Evolutionary conservation across 2,888 invertebrate genomes (phyloP).

Genomic region (Iselma pallidipennis): DNA sequence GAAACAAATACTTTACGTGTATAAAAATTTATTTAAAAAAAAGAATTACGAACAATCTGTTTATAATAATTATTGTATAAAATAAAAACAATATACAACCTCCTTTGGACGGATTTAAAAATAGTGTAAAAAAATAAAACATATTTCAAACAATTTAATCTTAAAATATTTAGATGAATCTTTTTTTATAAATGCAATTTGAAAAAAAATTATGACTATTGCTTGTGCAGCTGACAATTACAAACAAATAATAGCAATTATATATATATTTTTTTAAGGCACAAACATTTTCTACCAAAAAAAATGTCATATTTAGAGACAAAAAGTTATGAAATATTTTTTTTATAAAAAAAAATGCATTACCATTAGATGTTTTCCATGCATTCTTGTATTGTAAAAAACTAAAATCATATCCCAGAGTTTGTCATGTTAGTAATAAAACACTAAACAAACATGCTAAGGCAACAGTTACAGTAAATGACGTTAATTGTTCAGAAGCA

Average conservation of each 20-base stretch:
- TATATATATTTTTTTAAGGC: conserved; percentile 23
- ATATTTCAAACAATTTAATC: conserved; percentile 1
- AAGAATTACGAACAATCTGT: conserved; percentile 8
- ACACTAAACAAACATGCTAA: conserved; percentile 23
- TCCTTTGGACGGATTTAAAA: conserved; percentile 18
- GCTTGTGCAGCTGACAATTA: conserved; percentile 14
- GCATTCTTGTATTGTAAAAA: not conserved
- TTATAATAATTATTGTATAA: conserved; percentile 13
- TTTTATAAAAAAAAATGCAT: too few species aligned
- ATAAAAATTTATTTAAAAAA: conserved; percentile 18
- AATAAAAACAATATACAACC: conserved; percentile 19
- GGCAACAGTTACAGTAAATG: conserved; percentile 16
- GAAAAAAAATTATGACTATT: not conserved
- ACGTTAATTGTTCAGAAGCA: conserved; percentile 17
- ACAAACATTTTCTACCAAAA: conserved; percentile 1
- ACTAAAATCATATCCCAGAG: not conserved
- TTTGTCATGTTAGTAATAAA: conserved; percentile 14
- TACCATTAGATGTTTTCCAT: not conserved
- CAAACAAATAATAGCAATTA: conserved; percentile 10
- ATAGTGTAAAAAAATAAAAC: not conserved
- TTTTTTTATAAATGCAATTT: not conserved
- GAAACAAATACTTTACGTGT: not conserved
- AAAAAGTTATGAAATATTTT: not conserved
- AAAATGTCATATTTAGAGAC: not conserved
- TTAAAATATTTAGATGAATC: not conserved